Evolutionary conservation across 37 sponge, comb jelly and placozoan species (phyloP).

Genomic region (Cladorhizidae sp.): DNA sequence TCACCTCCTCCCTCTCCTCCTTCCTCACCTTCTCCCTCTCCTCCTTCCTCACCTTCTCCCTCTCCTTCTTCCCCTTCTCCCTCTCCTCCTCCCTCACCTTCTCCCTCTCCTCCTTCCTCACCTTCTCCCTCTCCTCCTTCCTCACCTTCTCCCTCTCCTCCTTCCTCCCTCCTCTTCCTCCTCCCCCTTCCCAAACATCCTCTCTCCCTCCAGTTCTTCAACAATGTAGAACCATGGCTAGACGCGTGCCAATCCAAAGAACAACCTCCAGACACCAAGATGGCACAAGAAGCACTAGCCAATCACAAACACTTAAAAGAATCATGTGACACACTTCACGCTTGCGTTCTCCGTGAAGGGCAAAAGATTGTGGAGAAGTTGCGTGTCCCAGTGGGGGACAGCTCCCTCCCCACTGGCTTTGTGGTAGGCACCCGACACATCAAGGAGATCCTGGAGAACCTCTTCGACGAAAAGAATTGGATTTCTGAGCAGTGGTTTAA

Average conservation of each 20-base stretch:
- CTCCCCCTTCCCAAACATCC: not conserved
- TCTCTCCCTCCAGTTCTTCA: conserved; percentile 46
- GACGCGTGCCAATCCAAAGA: conserved; percentile 27
- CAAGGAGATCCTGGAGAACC: conserved; percentile 55
- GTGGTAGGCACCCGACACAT: conserved; percentile 41
- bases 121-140: not conserved
- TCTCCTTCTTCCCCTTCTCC: too few relatives aligned
- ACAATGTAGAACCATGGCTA: conserved; percentile 38
- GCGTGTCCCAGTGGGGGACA: conserved; percentile 43
- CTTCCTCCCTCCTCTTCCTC: too few relatives aligned
- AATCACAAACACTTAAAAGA: conserved; percentile 37
- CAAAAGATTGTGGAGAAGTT: conserved; percentile 51
- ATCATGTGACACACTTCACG: conserved; percentile 7
- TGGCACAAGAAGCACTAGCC: conserved; percentile 3
- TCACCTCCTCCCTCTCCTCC: too few relatives aligned
- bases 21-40: too few relatives aligned
- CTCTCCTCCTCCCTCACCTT: too few relatives aligned
- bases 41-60: too few relatives aligned
- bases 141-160: not conserved
- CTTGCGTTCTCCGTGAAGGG: conserved; percentile 11
- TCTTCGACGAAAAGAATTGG: conserved; percentile 53
- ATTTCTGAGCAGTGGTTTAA: conserved; percentile 58
- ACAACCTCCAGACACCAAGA: conserved; percentile 1
- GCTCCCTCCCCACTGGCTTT: conserved; percentile 34
- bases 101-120: too few relatives aligned